Conservation (phyloP, 2,113 vertebrate genomes). For the Lophius piscatorius region DNA sequence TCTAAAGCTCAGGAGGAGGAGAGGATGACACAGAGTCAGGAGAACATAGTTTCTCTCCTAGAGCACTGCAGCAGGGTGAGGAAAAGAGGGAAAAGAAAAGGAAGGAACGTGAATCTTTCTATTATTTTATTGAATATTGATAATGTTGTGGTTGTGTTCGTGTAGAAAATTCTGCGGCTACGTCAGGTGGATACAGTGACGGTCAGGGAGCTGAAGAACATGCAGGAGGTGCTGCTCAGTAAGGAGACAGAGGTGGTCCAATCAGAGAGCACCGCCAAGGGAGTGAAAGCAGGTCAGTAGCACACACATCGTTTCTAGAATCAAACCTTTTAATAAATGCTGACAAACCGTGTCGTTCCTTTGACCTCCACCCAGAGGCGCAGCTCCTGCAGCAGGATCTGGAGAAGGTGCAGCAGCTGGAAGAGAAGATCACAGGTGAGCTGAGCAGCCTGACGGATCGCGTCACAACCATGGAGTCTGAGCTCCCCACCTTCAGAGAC, state of each 20-base stretch:
- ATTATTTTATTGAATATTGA: too few species aligned
- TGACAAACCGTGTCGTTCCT: background rate
- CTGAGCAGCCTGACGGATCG: constrained; percentile 86
- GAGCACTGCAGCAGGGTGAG: constrained; percentile 87
- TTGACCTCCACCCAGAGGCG: constrained; percentile 79
- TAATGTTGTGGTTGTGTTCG: constrained; percentile 9
- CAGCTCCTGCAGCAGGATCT: constrained; percentile 91
- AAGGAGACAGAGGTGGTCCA: constrained; percentile 96
- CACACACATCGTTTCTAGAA: constrained; percentile 1
- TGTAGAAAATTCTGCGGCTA: constrained; percentile 89
- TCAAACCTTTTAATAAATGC: background rate
- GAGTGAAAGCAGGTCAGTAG: constrained; percentile 87
- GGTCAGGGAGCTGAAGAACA: constrained; percentile 89
- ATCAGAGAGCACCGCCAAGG: constrained; percentile 91
- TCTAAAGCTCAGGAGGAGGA: constrained; percentile 82
- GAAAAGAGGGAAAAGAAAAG: background rate
- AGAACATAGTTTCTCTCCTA: constrained; percentile 85
- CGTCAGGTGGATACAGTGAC: constrained; percentile 90
- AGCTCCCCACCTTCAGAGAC: constrained; percentile 86
- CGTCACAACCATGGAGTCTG: constrained; percentile 82
- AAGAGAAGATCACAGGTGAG: constrained; percentile 90
- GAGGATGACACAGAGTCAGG: constrained; percentile 81
- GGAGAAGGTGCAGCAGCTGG: constrained; percentile 93
- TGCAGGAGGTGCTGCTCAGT: constrained; percentile 95
- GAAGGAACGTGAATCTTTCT: background rate